These are phyloP conservation scores for Chionis minor DNA, from an alignment of 2,113 vertebrate species.

Conservation along the genomic window DNA sequence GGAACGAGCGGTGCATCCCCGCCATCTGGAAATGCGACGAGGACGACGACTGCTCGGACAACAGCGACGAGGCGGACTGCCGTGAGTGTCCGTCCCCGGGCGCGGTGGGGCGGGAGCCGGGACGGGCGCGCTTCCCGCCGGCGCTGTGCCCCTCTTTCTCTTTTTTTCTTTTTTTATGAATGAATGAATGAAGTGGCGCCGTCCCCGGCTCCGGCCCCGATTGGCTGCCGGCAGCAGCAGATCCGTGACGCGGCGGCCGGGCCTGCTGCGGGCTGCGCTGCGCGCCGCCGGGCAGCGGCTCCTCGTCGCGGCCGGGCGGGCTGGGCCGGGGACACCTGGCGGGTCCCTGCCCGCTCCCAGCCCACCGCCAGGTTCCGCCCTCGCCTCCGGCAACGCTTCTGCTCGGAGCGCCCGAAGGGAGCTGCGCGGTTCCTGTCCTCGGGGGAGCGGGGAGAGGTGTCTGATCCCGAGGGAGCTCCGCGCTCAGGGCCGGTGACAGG, in stretches of 20 bases:
- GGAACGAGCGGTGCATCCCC: slow-evolving; percentile 91
- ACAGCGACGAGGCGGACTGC: slow-evolving; percentile 95
- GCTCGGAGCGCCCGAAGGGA: accelerated
- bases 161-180: slow-evolving; percentile 52
- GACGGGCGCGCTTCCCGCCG: neutral
- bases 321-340: neutral
- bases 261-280: neutral
- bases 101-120: neutral
- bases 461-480: no score
- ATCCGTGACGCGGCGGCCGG: slow-evolving; percentile 35
- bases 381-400: neutral
- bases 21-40: slow-evolving; percentile 95
- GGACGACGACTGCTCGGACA: slow-evolving; percentile 94
- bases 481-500: neutral
- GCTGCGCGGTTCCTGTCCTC: neutral
- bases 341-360: neutral
- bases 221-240: slow-evolving; percentile 74
- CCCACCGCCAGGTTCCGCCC: neutral
- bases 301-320: neutral
- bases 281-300: neutral
- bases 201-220: slow-evolving; percentile 27
- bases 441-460: neutral
- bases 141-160: neutral
- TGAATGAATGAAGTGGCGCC: slow-evolving; percentile 77
- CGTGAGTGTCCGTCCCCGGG: slow-evolving; percentile 80